These are phyloP conservation scores for Grammomys surdaster DNA, from an alignment of 2,113 vertebrate genomes.

Conservation along the genomic window DNA sequence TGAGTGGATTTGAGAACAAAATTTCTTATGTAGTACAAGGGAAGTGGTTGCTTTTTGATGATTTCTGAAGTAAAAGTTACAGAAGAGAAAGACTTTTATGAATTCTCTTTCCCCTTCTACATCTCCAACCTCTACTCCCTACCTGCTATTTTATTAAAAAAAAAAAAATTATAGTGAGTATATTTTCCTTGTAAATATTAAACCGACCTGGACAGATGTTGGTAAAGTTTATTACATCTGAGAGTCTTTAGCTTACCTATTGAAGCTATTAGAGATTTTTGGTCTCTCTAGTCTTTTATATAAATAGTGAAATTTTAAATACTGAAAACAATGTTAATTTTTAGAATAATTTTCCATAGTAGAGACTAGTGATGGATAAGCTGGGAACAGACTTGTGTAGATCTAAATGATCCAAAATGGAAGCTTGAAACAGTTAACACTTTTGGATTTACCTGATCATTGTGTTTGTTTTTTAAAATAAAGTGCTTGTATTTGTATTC, in stretches of 20 bases:
- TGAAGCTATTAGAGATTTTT: background rate
- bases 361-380: background rate
- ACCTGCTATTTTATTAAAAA: constrained; percentile 62
- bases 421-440: background rate
- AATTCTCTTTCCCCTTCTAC: constrained; percentile 60
- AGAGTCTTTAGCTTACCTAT: background rate
- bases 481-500: background rate
- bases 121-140: background rate
- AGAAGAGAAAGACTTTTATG: background rate
- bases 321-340: background rate
- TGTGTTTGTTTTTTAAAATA: background rate
- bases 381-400: background rate
- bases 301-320: background rate
- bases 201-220: background rate
- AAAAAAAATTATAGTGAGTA: background rate
- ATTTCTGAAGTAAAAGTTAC: constrained; percentile 84
- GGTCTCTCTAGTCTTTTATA: background rate
- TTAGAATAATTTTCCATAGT: background rate
- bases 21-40: constrained; percentile 87
- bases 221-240: background rate
- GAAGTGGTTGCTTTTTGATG: constrained; percentile 98
- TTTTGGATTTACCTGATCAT: background rate
- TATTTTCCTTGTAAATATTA: background rate
- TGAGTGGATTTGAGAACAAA: constrained; percentile 83
- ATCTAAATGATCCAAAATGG: background rate